These are phyloP conservation scores for Hemithea aestivaria DNA, from an alignment of 2,888 invertebrate genomes.

Conservation along the genomic window DNA sequence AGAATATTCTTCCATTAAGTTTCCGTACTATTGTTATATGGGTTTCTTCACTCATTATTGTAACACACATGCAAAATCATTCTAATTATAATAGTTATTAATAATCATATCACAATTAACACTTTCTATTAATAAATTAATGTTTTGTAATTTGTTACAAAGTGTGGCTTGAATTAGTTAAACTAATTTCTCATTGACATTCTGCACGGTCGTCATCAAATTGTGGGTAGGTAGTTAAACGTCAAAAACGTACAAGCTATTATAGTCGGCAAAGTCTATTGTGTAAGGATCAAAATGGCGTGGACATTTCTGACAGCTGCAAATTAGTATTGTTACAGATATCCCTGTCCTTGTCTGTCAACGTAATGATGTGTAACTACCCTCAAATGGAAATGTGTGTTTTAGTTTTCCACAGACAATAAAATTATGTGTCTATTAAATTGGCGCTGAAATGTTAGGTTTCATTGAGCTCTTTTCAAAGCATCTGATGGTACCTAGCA, in stretches of 20 bases:
- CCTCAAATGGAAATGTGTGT: conserved; percentile 14
- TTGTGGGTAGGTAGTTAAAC: conserved; percentile 11
- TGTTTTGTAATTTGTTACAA: no score
- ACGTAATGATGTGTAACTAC: conserved; percentile 17
- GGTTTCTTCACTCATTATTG: conserved; percentile 19
- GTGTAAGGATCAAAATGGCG: conserved; percentile 14
- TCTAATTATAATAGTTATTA: neutral
- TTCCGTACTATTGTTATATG: conserved; percentile 29
- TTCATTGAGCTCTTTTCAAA: conserved; percentile 1
- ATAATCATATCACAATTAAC: conserved; percentile 4
- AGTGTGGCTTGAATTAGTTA: no score
- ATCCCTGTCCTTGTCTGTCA: conserved; percentile 13
- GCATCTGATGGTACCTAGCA: no score
- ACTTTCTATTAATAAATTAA: conserved; percentile 1
- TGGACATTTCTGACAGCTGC: conserved; percentile 17
- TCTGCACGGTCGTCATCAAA: conserved; percentile 18
- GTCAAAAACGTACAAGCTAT: conserved; percentile 22
- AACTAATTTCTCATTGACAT: conserved; percentile 27
- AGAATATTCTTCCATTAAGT: conserved; percentile 34
- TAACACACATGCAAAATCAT: conserved; percentile 27
- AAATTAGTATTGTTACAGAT: conserved; percentile 13
- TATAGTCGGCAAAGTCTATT: conserved; percentile 17
- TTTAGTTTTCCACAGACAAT: conserved; percentile 6
- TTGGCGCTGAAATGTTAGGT: neutral
- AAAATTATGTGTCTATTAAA: conserved; percentile 1